phyloP scores from a whole-genome alignment of 2,797 vertebrate genomes.

The Cossypha caffra region DNA sequence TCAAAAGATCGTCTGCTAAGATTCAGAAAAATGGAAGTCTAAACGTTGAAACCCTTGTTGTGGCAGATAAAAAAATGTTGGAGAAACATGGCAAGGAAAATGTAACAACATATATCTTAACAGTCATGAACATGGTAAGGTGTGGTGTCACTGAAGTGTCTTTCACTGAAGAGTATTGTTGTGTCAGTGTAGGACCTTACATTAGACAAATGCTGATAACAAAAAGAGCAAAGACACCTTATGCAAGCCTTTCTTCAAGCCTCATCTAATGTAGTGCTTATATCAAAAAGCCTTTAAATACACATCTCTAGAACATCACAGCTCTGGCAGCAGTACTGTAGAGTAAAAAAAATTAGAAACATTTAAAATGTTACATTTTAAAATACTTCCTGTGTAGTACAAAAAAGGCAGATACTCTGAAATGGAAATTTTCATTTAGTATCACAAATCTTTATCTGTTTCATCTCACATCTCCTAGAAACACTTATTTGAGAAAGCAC shows the following conservation, averaged over 20 bases:
- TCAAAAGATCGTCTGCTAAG: constrained; percentile 87
- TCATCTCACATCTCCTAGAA: background rate
- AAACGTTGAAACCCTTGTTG: constrained; percentile 96
- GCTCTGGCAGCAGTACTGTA: background rate
- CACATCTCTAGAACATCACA: background rate
- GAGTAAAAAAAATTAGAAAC: background rate
- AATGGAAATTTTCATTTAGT: background rate
- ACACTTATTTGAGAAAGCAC: background rate
- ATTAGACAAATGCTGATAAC: background rate
- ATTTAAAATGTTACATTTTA: background rate
- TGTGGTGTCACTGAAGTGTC: background rate
- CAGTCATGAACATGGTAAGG: constrained; percentile 98
- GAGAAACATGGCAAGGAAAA: constrained; percentile 94
- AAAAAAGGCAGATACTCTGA: background rate
- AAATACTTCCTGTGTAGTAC: background rate
- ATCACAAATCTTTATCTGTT: background rate
- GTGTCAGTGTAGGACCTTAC: background rate
- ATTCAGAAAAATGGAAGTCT: constrained; percentile 85
- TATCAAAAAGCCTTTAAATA: background rate
- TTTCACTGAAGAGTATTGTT: background rate
- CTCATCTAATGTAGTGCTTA: background rate
- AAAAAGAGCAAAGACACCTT: background rate
- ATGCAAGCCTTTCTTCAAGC: background rate
- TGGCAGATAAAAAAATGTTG: constrained; percentile 96
- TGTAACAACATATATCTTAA: constrained; percentile 94